A percentile compares a stretch with the other conserved stretches of the same genome.
These are phyloP conservation scores for Mamestra configurata DNA, from an alignment of 1,140 invertebrate genomes.

Conservation along the genomic window DNA sequence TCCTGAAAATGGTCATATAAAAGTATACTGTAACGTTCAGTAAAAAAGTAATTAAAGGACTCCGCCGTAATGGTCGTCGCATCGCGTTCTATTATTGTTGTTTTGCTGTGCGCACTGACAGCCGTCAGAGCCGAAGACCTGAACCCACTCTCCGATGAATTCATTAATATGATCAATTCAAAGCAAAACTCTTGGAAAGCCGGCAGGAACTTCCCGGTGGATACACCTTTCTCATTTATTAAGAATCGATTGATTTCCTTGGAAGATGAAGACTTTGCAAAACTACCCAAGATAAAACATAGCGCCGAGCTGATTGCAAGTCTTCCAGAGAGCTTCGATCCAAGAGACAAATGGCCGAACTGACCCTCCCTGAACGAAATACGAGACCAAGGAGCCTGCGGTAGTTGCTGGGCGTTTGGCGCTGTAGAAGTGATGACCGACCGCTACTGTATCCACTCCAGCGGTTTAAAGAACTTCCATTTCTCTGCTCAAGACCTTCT, in stretches of 20 bases:
- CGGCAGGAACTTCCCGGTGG: neutral
- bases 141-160: slow-evolving; percentile 18
- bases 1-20: no score
- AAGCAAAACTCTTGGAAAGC: slow-evolving; percentile 21
- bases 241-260: neutral
- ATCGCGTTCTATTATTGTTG: neutral
- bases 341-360: slow-evolving; percentile 92
- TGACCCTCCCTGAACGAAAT: slow-evolving; percentile 93
- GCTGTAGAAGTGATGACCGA: slow-evolving; percentile 97
- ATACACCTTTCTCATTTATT: neutral
- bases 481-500: slow-evolving; percentile 22
- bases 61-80: neutral
- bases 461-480: slow-evolving; percentile 47
- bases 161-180: neutral
- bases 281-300: neutral
- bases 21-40: no score
- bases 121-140: neutral
- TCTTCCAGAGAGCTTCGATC: slow-evolving; percentile 93
- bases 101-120: neutral
- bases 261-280: neutral
- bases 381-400: slow-evolving; percentile 91
- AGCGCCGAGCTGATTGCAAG: slow-evolving; percentile 63
- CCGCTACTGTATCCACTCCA: slow-evolving; percentile 93
- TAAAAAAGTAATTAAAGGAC: no score
- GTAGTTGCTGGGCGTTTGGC: slow-evolving; percentile 94